Evolutionary conservation across 2,888 invertebrate genomes (phyloP).

Genomic region (Cactoblastis cactorum): DNA sequence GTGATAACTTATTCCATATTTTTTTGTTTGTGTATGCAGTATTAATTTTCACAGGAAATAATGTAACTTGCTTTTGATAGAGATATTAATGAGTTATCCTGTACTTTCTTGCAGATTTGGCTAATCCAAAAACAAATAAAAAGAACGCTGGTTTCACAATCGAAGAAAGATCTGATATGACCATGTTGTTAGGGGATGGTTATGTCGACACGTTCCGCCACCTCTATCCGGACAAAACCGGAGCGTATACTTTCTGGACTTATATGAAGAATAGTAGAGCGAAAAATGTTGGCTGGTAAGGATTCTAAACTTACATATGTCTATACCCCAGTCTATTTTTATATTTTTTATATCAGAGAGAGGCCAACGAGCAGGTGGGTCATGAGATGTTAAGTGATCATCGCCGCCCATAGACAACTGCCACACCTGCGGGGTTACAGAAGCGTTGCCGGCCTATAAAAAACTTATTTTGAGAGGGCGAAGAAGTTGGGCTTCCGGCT

Average conservation of each 20-base stretch:
- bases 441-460: no score
- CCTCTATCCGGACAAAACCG: conserved; percentile 90
- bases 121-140: conserved; percentile 95
- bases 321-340: no score
- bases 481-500: no score
- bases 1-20: not conserved
- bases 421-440: no score
- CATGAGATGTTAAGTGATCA: no score
- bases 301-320: not conserved
- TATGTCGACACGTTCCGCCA: conserved; percentile 93
- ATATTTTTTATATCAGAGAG: no score
- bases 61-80: no score
- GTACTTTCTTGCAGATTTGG: conserved; percentile 83
- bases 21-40: not conserved
- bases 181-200: conserved; percentile 87
- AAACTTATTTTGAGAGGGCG: no score
- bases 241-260: conserved; percentile 96
- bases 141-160: conserved; percentile 97
- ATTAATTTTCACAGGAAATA: no score
- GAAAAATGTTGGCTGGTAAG: conserved; percentile 96
- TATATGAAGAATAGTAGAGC: conserved; percentile 92
- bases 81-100: no score
- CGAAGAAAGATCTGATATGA: conserved; percentile 96
- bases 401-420: no score
- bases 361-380: no score